Base-by-base conservation (phyloP, 2,888 invertebrate genomes). In the Amiota communis region DNA sequence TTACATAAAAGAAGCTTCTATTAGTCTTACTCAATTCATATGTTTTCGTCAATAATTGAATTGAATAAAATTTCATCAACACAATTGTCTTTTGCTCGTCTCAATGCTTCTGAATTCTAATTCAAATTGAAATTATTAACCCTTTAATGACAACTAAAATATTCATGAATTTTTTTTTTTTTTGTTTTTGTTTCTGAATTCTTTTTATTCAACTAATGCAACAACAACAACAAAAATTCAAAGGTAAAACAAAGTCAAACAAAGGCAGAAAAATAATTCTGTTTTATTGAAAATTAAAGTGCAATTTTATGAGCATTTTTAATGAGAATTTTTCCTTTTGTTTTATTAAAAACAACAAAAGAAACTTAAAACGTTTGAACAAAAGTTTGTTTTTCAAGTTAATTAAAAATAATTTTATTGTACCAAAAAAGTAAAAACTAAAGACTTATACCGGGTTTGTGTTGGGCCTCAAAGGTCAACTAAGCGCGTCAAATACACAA, bases 281-380 rank as follows among this genome's bases (percentile, higher is more conserved):
- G n/a, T 65, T 65, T 65, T 65, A 15, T 17, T 48, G 47, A 48
- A 17, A 82, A 82, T 80, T 82, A 84, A 84, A 84, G 81, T 84
- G 81, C 83, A 82, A 78, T 80, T 85, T 83, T 82, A 83, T 83
- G 86, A 76, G 79, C 76, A 85, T 83, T 83, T 83, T 84, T 85
- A 84, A 85, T 85, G 84, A 75, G 78, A 81, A 83, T 84, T 81
- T 85, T 80, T 79, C 80, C 80, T 77, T 83, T 79, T 20, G 59
- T 20, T 15, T 20, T 36, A 36, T 36, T 36, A 36, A 36, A 64
- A 64, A n/a, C 15, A 23, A 64, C 64, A 47, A 47, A 46, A 12
- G 15, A 67, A 67, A 49, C 13, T 17, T 20, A 47, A 67, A 15
- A 17, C 49, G 8, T 20, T 47, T 65, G 17, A 6, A 36, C 36